A percentile compares a stretch with the other conserved stretches of the same genome.
These are phyloP conservation scores for Pogonognathellus flavescens DNA, from an alignment of 1,140 invertebrate species.

Conservation along the genomic window DNA sequence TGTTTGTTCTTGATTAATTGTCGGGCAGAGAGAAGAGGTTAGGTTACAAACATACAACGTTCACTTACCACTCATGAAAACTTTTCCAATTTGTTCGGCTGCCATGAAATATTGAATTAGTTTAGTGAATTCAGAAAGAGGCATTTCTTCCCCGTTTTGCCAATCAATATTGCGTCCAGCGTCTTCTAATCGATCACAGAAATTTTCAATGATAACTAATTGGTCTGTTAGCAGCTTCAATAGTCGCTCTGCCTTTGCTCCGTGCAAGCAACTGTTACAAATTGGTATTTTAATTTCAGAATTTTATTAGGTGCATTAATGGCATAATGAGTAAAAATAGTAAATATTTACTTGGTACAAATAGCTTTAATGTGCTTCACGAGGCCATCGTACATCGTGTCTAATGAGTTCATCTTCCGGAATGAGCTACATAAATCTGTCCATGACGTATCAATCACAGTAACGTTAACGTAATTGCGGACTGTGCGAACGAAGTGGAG, in stretches of 20 bases:
- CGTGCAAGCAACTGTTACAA: constrained; percentile 56
- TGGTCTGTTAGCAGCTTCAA: constrained; percentile 61
- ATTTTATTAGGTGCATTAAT: not conserved
- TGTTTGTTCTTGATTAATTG: too few relatives aligned
- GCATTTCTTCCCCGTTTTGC: constrained; percentile 52
- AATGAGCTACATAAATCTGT: constrained; percentile 57
- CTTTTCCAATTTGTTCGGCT: constrained; percentile 55
- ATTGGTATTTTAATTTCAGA: constrained; percentile 25
- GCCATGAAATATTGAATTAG: constrained; percentile 52
- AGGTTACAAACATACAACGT: too few relatives aligned
- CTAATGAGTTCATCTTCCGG: constrained; percentile 57
- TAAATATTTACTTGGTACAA: constrained; percentile 57
- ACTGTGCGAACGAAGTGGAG: constrained; percentile 64
- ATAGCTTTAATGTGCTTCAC: constrained; percentile 61
- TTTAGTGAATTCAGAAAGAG: constrained; percentile 16
- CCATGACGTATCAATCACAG: constrained; percentile 63
- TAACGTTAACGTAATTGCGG: constrained; percentile 62
- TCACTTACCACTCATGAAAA: constrained; percentile 58
- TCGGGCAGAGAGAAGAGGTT: too few relatives aligned
- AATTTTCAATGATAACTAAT: constrained; percentile 60
- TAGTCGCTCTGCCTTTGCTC: constrained; percentile 58
- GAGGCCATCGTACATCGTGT: constrained; percentile 62
- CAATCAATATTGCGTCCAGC: constrained; percentile 17
- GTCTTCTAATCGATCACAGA: constrained; percentile 54
- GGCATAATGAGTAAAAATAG: not conserved